Evolutionary conservation across 2,113 vertebrate genomes (phyloP).

Genomic region (Carassius gibelio): DNA sequence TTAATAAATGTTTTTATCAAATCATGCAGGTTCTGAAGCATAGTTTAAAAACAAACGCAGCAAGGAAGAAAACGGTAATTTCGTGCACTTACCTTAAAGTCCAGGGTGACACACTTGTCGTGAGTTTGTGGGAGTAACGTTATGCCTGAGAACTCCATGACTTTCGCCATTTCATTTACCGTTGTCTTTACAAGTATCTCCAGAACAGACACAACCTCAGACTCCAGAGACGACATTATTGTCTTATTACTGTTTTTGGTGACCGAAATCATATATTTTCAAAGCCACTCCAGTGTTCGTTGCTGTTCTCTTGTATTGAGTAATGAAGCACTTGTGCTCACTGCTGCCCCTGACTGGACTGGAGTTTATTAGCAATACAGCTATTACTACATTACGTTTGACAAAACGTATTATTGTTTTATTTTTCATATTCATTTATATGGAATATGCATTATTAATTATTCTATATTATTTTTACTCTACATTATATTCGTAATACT

Average conservation of each 20-base stretch:
- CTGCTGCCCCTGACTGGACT: conserved; percentile 23
- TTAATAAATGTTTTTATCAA: neutral
- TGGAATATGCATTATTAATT: too few species aligned
- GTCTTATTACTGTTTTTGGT: neutral
- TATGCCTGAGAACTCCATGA: conserved; percentile 43
- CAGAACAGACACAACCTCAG: conserved; percentile 63
- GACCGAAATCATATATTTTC: neutral
- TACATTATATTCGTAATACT: too few species aligned
- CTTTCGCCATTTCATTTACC: conserved; percentile 64
- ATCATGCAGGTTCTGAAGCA: neutral
- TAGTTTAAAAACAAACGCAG: neutral
- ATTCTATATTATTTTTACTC: too few species aligned
- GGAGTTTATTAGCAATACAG: neutral
- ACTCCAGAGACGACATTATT: conserved; percentile 63
- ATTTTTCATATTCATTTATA: too few species aligned
- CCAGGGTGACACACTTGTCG: neutral
- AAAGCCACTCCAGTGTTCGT: neutral
- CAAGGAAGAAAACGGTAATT: neutral
- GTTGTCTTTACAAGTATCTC: conserved; percentile 61
- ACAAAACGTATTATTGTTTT: neutral
- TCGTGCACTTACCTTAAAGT: conserved; percentile 10
- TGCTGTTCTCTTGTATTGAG: neutral
- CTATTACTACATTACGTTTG: too few species aligned
- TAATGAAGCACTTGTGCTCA: neutral
- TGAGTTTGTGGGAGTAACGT: neutral